Conservation (phyloP, 1,140 invertebrate species). For the Drosophila yakuba region DNA sequence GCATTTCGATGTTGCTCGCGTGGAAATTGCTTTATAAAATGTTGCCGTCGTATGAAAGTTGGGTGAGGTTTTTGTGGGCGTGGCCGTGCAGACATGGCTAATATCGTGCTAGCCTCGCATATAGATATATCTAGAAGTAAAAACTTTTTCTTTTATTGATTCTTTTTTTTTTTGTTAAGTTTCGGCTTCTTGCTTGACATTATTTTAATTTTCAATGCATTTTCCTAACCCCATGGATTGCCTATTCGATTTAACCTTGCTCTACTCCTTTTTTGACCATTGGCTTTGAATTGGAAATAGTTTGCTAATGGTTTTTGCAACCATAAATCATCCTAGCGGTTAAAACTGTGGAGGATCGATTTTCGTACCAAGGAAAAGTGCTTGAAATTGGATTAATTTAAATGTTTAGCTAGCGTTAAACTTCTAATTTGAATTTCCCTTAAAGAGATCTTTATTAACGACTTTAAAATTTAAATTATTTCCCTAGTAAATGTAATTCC, state of each 20-base stretch:
- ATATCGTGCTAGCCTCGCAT: slow-evolving; percentile 44
- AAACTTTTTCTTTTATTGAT: slow-evolving; percentile 27
- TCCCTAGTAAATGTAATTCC: not conserved
- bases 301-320: slow-evolving; percentile 53
- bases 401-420: not conserved
- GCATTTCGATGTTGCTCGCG: slow-evolving; percentile 74
- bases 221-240: not conserved
- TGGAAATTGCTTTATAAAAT: slow-evolving; percentile 80
- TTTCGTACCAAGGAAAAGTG: not conserved
- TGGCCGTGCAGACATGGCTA: slow-evolving; percentile 43
- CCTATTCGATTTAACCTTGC: slow-evolving; percentile 12
- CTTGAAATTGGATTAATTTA: slow-evolving; percentile 20
- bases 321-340: slow-evolving; percentile 54
- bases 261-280: slow-evolving; percentile 10
- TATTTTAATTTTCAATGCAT: slow-evolving; percentile 65
- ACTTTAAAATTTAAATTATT: not conserved
- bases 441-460: not conserved
- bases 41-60: slow-evolving; percentile 72
- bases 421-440: not conserved
- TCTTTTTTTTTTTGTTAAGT: slow-evolving; percentile 25
- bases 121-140: slow-evolving; percentile 31
- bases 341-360: slow-evolving; percentile 28
- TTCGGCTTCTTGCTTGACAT: slow-evolving; percentile 61
- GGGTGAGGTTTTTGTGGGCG: slow-evolving; percentile 59
- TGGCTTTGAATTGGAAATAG: slow-evolving; percentile 40